phyloP scores from a whole-genome alignment of 1,140 invertebrate genomes.

The Bicyclus anynana region DNA sequence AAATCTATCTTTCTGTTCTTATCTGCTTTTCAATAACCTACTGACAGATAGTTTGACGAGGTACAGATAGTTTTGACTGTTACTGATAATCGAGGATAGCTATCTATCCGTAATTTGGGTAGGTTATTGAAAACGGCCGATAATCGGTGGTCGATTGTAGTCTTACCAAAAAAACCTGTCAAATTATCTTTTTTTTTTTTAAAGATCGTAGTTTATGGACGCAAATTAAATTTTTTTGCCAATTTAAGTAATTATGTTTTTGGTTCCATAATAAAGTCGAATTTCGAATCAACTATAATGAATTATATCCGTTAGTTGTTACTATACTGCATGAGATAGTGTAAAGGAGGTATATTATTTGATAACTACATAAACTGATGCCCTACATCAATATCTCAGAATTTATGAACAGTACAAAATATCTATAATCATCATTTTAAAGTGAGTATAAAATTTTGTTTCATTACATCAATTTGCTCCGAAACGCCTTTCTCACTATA shows the following conservation, averaged over 20 bases:
- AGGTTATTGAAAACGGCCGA: no score
- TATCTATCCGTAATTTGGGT: no score
- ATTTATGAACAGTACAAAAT: not conserved
- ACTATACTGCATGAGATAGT: not conserved
- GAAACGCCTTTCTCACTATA: slow-evolving; percentile 27
- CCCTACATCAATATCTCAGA: not conserved
- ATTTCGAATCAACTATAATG: not conserved
- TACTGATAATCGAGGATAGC: no score
- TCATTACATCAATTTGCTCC: slow-evolving; percentile 9
- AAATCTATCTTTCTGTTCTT: no score
- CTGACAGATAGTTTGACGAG: no score
- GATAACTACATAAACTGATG: not conserved
- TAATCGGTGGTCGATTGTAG: no score
- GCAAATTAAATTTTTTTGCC: not conserved
- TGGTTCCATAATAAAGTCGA: not conserved
- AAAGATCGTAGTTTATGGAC: not conserved
- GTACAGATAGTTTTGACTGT: no score
- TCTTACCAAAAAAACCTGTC: no score
- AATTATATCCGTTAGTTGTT: not conserved
- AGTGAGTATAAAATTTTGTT: not conserved
- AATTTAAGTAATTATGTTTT: not conserved
- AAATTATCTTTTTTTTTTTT: no score
- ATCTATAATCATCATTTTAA: not conserved
- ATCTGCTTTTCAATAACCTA: no score
- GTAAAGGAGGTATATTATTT: not conserved